Evolutionary conservation across 2,113 vertebrate genomes (phyloP).

Genomic region (Carollia perspicillata): DNA sequence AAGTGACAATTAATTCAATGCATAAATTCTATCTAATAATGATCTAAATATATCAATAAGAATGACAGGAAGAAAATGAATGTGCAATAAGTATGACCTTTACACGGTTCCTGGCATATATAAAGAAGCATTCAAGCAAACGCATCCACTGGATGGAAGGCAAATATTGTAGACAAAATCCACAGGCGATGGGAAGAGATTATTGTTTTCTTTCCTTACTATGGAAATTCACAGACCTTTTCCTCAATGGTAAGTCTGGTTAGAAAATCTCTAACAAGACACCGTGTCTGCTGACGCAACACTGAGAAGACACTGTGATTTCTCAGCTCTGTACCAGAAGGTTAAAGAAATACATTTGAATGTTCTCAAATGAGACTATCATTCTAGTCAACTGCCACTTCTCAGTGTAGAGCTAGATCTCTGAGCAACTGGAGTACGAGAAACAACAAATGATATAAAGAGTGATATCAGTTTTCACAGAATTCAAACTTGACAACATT

Average conservation of each 20-base stretch:
- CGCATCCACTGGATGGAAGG: neutral
- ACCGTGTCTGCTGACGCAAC: slow-evolving; percentile 24
- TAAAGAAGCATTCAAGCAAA: neutral
- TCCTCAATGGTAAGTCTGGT: slow-evolving; percentile 22
- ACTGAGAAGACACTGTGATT: neutral
- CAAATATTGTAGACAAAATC: slow-evolving; percentile 13
- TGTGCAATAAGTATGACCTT: neutral
- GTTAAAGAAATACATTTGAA: neutral
- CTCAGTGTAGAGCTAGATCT: neutral
- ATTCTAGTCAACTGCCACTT: neutral
- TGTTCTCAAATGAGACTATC: neutral
- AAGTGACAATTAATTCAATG: slow-evolving; percentile 11
- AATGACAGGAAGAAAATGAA: neutral
- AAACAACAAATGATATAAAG: neutral
- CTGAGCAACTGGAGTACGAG: neutral
- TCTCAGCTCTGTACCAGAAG: neutral
- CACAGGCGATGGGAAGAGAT: neutral
- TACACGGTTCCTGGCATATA: neutral
- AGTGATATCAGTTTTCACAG: neutral
- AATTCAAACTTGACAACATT: slow-evolving; percentile 19
- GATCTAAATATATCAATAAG: neutral
- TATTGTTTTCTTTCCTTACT: neutral
- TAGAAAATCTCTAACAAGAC: slow-evolving; percentile 35
- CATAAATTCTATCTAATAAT: slow-evolving; percentile 15
- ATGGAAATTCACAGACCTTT: neutral